Evolutionary conservation across 2,888 invertebrate genomes (phyloP), one percentile per base, ranked within the genome.

Genomic region (Dolichomitus sp.): DNA sequence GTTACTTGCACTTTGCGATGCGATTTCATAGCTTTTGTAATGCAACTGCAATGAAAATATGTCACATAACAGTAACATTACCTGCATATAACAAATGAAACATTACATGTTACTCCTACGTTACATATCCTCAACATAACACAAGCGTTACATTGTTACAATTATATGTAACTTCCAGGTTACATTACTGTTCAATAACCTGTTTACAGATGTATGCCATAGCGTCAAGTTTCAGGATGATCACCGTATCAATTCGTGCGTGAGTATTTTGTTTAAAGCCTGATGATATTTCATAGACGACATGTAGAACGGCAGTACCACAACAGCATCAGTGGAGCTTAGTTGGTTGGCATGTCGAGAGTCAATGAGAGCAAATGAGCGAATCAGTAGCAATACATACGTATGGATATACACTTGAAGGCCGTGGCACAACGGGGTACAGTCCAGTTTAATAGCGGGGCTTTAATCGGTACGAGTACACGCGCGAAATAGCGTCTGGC

Each of bases 401-500:
- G 19, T 66, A 19, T 33, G 57, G 48, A 45, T 11, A 19, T 63
- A 69, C 42, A n/a, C 65, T 54, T 66, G 57, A 83, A 72, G 68
- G 68, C 59, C 69, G 80, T 68, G 83, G 78, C 50, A 82, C 68
- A 77, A 59, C 37, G 37, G 80, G 37, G 69, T 74, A 65, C 57
- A 69, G 63, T 76, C 70, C 17, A 33, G 76, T 80, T 84, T 76
- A 81, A 82, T 80, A 74, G 76, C 61, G 59, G 75, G 68, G 72
- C 66, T 75, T 81, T 80, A 77, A 84, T 82, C 80, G 83, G 83
- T 69, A 69, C 68, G 75, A 78, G 80, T 52, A 70, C 59, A 37
- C 61, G 66, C 54, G 45, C 72, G 54, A 42, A 45, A 30, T 37
- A 37, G 37, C 30, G 54, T 59, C 66, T 33, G 66, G 33, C 45